Evolutionary conservation across 2,797 vertebrate species (phyloP).

Genomic region (Bradypodion pumilum): DNA sequence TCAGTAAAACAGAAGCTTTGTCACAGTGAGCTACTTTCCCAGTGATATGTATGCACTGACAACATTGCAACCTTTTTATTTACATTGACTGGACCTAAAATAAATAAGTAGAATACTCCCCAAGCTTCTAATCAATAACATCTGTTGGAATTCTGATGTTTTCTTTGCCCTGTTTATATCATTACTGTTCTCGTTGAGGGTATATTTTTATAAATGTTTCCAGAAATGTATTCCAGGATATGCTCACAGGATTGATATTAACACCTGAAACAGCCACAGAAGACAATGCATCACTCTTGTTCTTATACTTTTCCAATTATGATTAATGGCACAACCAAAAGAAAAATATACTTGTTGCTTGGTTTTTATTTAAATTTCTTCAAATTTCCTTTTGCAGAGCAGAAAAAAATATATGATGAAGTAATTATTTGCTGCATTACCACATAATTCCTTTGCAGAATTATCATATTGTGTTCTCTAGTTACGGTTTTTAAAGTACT

Average conservation of each 20-base stretch:
- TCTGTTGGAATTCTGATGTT: slow-evolving; percentile 76
- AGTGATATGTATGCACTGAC: slow-evolving; percentile 65
- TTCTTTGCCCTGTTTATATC: slow-evolving; percentile 74
- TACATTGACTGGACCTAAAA: slow-evolving; percentile 71
- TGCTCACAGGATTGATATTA: slow-evolving; percentile 50
- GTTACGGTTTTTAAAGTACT: slow-evolving; percentile 51
- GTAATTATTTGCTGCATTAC: slow-evolving; percentile 38
- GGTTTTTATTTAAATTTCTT: slow-evolving; percentile 40
- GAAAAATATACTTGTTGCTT: slow-evolving; percentile 45
- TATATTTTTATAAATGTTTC: slow-evolving; percentile 73
- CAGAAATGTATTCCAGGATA: slow-evolving; percentile 69
- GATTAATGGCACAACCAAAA: slow-evolving; percentile 59
- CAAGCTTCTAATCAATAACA: slow-evolving; percentile 76
- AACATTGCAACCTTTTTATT: slow-evolving; percentile 71
- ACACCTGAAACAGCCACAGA: slow-evolving; percentile 51
- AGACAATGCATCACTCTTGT: slow-evolving; percentile 42
- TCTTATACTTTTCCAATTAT: slow-evolving; percentile 53
- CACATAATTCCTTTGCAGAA: slow-evolving; percentile 49
- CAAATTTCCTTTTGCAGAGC: slow-evolving; percentile 22
- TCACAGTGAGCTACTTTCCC: slow-evolving; percentile 60
- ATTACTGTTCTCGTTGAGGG: slow-evolving; percentile 69
- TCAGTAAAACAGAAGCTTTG: slow-evolving; percentile 53
- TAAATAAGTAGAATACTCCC: slow-evolving; percentile 73
- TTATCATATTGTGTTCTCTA: slow-evolving; percentile 54
- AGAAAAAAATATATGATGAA: slow-evolving; percentile 37